Evolutionary conservation across 2,113 vertebrate genomes (phyloP).

Genomic region (Plecotus auritus): DNA sequence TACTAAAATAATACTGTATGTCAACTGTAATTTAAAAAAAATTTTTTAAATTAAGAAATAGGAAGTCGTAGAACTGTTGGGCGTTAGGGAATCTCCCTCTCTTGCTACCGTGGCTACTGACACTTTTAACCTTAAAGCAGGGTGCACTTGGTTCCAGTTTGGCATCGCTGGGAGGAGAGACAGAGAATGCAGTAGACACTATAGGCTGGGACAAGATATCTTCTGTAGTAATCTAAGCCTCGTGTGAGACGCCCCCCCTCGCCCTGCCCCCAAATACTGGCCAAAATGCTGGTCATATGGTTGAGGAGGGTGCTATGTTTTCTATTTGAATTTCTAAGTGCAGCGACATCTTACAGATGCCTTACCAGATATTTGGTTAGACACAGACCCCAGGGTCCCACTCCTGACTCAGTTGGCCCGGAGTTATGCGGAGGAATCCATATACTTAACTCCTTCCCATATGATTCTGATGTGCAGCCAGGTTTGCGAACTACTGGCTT

Average conservation of each 20-base stretch:
- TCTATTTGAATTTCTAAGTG: neutral
- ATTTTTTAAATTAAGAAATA: neutral
- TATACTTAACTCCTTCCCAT: neutral
- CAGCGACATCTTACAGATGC: neutral
- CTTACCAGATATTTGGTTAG: neutral
- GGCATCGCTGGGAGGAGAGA: neutral
- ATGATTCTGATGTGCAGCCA: neutral
- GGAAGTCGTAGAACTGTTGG: neutral
- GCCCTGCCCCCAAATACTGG: neutral
- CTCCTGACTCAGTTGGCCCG: neutral
- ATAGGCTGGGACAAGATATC: neutral
- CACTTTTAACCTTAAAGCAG: neutral
- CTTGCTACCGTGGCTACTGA: neutral
- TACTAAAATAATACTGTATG: neutral
- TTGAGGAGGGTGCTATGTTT: neutral
- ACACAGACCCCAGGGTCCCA: neutral
- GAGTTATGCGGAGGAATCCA: neutral
- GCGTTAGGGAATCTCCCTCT: neutral
- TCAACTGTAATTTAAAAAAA: neutral
- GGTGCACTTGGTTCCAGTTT: neutral
- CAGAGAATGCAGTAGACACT: rapidly evolving
- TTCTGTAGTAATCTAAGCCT: neutral
- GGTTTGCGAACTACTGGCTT: neutral
- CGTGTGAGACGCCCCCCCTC: neutral
- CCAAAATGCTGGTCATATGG: neutral